Conservation (phyloP, 2,888 invertebrate genomes). For the Polyploca ridens region DNA sequence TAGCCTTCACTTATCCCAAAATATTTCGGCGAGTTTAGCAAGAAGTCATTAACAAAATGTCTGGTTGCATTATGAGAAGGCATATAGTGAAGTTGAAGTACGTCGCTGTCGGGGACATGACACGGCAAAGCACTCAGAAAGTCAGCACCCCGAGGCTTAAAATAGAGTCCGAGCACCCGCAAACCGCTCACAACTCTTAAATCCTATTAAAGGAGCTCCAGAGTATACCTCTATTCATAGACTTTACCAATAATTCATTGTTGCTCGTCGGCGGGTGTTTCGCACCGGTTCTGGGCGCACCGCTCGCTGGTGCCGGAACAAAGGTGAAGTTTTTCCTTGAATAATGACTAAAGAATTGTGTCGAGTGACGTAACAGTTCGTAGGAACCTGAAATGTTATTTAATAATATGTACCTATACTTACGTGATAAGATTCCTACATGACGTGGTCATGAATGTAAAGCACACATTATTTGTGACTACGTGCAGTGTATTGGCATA, state of each 20-base stretch:
- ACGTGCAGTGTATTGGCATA: conserved; percentile 9
- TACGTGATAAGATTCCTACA: conserved; percentile 48
- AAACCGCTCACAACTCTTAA: conserved; percentile 67
- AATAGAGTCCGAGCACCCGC: conserved; percentile 60
- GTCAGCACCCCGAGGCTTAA: conserved; percentile 63
- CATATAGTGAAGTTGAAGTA: neutral
- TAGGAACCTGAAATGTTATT: conserved; percentile 31
- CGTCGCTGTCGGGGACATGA: conserved; percentile 40
- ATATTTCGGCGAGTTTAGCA: conserved; percentile 6
- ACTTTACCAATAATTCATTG: conserved; percentile 40
- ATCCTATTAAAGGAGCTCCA: conserved; percentile 63
- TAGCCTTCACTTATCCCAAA: neutral
- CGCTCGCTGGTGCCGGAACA: conserved; percentile 22
- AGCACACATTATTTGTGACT: conserved; percentile 9
- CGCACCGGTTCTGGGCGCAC: conserved; percentile 11
- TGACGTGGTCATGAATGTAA: conserved; percentile 7
- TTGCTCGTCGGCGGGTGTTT: conserved; percentile 29
- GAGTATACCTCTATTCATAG: conserved; percentile 55
- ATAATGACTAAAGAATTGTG: conserved; percentile 32
- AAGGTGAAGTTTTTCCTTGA: conserved; percentile 39
- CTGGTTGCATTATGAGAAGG: conserved; percentile 10
- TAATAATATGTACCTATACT: conserved; percentile 17
- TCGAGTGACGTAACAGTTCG: conserved; percentile 41
- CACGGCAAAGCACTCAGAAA: conserved; percentile 75
- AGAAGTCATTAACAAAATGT: conserved; percentile 23